phyloP scores from a whole-genome alignment of 2,113 vertebrate species.

The Poeciliopsis turrubarensis region DNA sequence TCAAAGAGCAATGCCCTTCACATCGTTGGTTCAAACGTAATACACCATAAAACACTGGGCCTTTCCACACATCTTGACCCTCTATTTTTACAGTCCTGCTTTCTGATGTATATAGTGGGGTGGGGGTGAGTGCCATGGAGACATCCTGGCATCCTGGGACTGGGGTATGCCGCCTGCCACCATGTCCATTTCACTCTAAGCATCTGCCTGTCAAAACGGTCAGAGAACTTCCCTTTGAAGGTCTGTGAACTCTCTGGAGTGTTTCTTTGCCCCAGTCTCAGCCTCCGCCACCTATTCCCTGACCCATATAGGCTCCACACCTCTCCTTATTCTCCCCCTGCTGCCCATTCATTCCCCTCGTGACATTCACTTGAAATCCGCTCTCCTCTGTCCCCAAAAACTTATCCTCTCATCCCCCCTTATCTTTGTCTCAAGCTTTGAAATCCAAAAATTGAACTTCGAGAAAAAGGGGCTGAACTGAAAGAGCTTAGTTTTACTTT shows the following conservation, averaged over 20 bases:
- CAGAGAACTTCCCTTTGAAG: constrained; percentile 74
- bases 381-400: constrained; percentile 68
- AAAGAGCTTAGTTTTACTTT: constrained; percentile 82
- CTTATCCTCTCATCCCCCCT: constrained; percentile 71
- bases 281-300: constrained; percentile 44
- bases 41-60: constrained; percentile 27
- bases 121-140: constrained; percentile 58
- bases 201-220: constrained; percentile 67
- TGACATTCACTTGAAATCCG: constrained; percentile 67
- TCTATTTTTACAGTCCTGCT: constrained; percentile 46
- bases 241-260: constrained; percentile 70
- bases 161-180: constrained; percentile 51
- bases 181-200: constrained; percentile 71
- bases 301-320: constrained; percentile 48
- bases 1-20: constrained; percentile 47
- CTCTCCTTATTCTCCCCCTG: constrained; percentile 49
- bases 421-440: constrained; percentile 76
- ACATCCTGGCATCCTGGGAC: constrained; percentile 72
- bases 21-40: constrained; percentile 37
- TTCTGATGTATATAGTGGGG: constrained; percentile 43
- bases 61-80: constrained; percentile 48
- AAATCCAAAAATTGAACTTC: constrained; percentile 69
- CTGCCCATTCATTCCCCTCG: constrained; percentile 43
- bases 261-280: constrained; percentile 35
- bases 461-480: constrained; percentile 47